These are phyloP conservation scores for Drosophila subquinaria DNA, from an alignment of 2,888 invertebrate genomes.

Conservation along the genomic window DNA sequence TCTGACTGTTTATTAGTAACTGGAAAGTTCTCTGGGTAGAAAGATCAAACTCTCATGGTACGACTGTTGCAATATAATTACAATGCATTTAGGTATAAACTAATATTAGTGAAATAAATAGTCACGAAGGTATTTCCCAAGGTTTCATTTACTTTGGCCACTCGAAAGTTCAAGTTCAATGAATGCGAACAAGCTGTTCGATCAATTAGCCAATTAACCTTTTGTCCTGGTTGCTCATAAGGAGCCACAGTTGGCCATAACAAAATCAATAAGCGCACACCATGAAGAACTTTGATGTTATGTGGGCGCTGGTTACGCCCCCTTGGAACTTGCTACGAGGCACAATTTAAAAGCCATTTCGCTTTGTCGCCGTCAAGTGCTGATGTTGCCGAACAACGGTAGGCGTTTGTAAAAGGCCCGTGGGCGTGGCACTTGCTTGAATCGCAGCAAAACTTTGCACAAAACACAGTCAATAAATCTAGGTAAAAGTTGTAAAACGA, in stretches of 20 bases:
- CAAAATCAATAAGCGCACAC: slow-evolving; percentile 66
- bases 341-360: slow-evolving; percentile 67
- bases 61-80: neutral
- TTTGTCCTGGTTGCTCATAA: slow-evolving; percentile 38
- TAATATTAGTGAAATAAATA: neutral
- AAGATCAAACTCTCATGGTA: neutral
- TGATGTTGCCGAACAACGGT: slow-evolving; percentile 41
- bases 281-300: slow-evolving; percentile 19
- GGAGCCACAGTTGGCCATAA: slow-evolving; percentile 33
- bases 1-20: neutral
- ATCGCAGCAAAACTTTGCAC: slow-evolving; percentile 54
- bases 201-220: slow-evolving; percentile 74
- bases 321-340: slow-evolving; percentile 41
- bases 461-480: slow-evolving; percentile 72
- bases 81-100: neutral
- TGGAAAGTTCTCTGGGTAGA: neutral
- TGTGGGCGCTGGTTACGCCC: slow-evolving; percentile 66
- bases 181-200: slow-evolving; percentile 51
- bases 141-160: slow-evolving; percentile 4
- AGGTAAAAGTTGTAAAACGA: slow-evolving; percentile 59
- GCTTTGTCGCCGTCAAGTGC: slow-evolving; percentile 70
- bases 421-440: slow-evolving; percentile 35
- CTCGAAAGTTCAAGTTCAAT: slow-evolving; percentile 36
- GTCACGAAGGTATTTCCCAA: neutral
- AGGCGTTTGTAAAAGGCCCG: slow-evolving; percentile 34